Evolutionary conservation across 2,797 vertebrate genomes (phyloP).

Genomic region (Aulostomus chinensis): DNA sequence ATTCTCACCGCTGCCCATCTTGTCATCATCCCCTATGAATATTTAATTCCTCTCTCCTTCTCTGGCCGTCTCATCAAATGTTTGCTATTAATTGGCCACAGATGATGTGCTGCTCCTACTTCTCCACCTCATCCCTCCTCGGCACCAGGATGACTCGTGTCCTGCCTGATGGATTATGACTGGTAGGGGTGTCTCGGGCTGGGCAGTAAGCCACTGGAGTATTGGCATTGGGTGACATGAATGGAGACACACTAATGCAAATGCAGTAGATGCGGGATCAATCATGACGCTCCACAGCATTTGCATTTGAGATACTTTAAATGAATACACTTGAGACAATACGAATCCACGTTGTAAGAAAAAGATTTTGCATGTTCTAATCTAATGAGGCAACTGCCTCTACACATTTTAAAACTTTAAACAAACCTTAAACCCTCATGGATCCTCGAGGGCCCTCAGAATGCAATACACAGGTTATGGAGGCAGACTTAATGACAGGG

Average conservation of each 20-base stretch:
- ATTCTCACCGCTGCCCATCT: constrained; percentile 36
- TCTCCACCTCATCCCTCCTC: constrained; percentile 16
- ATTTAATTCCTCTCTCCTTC: constrained; percentile 58
- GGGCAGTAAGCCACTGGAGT: constrained; percentile 45
- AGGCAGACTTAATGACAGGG: constrained; percentile 7
- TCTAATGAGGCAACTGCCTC: constrained; percentile 1
- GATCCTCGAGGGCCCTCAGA: not conserved
- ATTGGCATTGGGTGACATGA: constrained; percentile 41
- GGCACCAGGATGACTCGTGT: constrained; percentile 48
- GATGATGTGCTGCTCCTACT: constrained; percentile 26
- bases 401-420: constrained; percentile 12
- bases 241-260: constrained; percentile 24
- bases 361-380: not conserved
- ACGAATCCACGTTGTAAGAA: not conserved
- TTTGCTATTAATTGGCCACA: constrained; percentile 60
- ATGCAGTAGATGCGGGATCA: constrained; percentile 19
- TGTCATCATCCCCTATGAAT: constrained; percentile 68
- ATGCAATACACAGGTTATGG: constrained; percentile 8
- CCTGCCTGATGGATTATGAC: constrained; percentile 54
- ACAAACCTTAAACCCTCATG: constrained; percentile 10
- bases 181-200: constrained; percentile 54
- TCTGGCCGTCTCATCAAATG: constrained; percentile 54
- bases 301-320: too few relatives aligned
- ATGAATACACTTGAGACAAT: not conserved
- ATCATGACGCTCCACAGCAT: too few relatives aligned